These are phyloP conservation scores for Sebastes fasciatus DNA, from an alignment of 2,113 vertebrate species.

Conservation along the genomic window DNA sequence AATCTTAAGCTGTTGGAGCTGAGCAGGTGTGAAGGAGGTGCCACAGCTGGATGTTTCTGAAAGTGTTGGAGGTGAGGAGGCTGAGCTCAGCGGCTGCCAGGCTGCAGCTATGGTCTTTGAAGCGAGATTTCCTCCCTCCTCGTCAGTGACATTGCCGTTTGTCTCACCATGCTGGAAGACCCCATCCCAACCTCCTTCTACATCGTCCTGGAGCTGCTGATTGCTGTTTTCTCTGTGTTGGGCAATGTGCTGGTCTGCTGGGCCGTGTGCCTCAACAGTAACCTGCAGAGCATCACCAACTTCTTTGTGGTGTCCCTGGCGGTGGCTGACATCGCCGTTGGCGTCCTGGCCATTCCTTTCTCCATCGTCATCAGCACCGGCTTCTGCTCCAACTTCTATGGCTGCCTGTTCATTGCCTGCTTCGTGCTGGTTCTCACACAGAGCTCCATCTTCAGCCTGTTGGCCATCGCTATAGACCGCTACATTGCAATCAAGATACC, in stretches of 20 bases:
- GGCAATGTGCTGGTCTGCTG: conserved; percentile 98
- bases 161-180: conserved; percentile 85
- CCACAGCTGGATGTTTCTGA: conserved; percentile 25
- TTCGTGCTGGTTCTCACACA: conserved; percentile 96
- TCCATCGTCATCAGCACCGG: conserved; percentile 95
- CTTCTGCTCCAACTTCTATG: conserved; percentile 95
- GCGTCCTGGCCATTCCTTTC: conserved; percentile 95
- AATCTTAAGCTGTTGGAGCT: conserved; percentile 18
- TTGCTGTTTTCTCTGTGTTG: conserved; percentile 91
- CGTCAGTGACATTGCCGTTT: conserved; percentile 61
- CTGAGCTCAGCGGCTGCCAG: conserved; percentile 47
- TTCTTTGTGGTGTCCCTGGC: conserved; percentile 97
- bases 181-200: conserved; percentile 79
- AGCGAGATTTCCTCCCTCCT: conserved; percentile 79
- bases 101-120: conserved; percentile 92
- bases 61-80: conserved; percentile 32
- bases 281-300: conserved; percentile 97
- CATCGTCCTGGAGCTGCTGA: conserved; percentile 92
- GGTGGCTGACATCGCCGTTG: conserved; percentile 95
- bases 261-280: conserved; percentile 95
- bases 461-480: conserved; percentile 95
- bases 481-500: conserved; percentile 96
- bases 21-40: conserved; percentile 18
- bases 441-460: conserved; percentile 98
- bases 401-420: conserved; percentile 97